Evolutionary conservation across 2,797 vertebrate genomes (phyloP).

Genomic region (Tympanoctomys barrerae): DNA sequence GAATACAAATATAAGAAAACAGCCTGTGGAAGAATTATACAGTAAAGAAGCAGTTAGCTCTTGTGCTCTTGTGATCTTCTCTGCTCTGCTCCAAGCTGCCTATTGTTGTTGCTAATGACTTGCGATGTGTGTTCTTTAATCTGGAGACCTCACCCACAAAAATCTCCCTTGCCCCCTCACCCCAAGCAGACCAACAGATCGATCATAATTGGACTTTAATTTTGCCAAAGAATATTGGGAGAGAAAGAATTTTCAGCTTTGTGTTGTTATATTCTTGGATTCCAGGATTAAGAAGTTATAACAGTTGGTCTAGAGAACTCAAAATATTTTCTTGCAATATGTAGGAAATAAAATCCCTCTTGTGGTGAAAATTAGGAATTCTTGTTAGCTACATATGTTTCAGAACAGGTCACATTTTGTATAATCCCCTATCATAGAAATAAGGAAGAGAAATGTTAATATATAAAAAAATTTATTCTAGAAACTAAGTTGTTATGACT

Average conservation of each 20-base stretch:
- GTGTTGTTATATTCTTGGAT: slow-evolving; percentile 7
- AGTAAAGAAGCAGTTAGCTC: not conserved
- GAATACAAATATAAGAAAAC: no score
- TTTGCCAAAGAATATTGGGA: slow-evolving; percentile 2
- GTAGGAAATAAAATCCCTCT: not conserved
- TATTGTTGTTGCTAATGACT: not conserved
- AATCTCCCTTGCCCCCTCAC: not conserved
- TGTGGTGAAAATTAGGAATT: slow-evolving; percentile 25
- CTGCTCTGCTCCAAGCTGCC: not conserved
- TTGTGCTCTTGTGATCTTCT: no score
- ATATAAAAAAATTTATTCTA: slow-evolving; percentile 43
- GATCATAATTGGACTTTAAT: not conserved
- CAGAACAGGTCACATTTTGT: not conserved
- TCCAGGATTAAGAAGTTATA: not conserved
- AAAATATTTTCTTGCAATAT: not conserved
- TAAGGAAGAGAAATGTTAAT: not conserved
- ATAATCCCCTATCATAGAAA: not conserved
- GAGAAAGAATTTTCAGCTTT: slow-evolving; percentile 1
- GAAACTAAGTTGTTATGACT: slow-evolving; percentile 48
- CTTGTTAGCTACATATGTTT: slow-evolving; percentile 1
- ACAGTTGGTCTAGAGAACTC: not conserved
- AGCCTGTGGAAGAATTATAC: not conserved
- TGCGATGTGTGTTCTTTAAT: not conserved
- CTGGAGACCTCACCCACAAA: not conserved
- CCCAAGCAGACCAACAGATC: not conserved